Percentiles rank a stretch among this genome's conserved stretches.
phyloP scores from a whole-genome alignment of 2,797 vertebrate genomes.

The Amblyopsis hoosieri region DNA sequence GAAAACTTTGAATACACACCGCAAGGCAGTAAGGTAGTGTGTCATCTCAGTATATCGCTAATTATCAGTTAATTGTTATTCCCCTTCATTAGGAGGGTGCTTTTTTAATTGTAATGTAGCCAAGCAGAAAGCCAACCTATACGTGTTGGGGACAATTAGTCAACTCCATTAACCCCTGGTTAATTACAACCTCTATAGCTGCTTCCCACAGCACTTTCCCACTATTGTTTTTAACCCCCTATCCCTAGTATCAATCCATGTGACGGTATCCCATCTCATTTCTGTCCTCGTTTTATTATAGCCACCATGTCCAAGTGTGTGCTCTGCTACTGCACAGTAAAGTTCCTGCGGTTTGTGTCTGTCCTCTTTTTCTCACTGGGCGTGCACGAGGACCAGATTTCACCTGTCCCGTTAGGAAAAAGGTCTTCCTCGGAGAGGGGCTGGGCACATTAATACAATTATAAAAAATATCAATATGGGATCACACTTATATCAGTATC shows the following conservation, averaged over 20 bases:
- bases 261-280: slow-evolving; percentile 55
- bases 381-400: not conserved
- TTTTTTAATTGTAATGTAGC: slow-evolving; percentile 84
- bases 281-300: slow-evolving; percentile 57
- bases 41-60: slow-evolving; percentile 74
- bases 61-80: slow-evolving; percentile 82
- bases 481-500: not conserved
- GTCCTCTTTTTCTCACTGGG: slow-evolving; percentile 45
- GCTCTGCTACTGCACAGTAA: slow-evolving; percentile 2
- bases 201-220: slow-evolving; percentile 73
- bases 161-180: slow-evolving; percentile 85
- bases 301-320: slow-evolving; percentile 37
- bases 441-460: too few species aligned
- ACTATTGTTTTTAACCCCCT: slow-evolving; percentile 56
- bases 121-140: slow-evolving; percentile 83
- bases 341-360: slow-evolving; percentile 17
- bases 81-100: slow-evolving; percentile 76
- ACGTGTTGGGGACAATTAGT: slow-evolving; percentile 82
- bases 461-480: not conserved
- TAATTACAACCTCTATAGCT: slow-evolving; percentile 79
- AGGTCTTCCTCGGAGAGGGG: too few species aligned
- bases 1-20: slow-evolving; percentile 33
- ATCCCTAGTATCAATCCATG: slow-evolving; percentile 56
- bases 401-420: too few species aligned
- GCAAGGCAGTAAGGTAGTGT: slow-evolving; percentile 36